Evolutionary conservation across 2,888 invertebrate species (phyloP), one percentile per base, ranked within the genome.

Genomic region (Drosophila crucigera): DNA sequence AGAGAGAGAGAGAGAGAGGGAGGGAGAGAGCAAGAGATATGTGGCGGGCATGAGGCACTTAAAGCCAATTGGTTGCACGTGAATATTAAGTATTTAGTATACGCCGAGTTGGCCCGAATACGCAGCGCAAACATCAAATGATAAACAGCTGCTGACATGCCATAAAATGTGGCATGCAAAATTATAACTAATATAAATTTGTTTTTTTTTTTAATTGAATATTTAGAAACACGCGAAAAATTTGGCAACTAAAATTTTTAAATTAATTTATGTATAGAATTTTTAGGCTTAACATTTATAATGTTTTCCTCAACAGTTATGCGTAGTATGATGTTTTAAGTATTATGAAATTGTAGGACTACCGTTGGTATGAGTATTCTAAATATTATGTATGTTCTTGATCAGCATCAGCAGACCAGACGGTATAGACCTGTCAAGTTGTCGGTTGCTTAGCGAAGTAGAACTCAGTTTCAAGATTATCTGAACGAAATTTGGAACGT

Each of bases 81-180:
- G 79, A 73, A 77, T 64, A 39, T 50, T 53, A 11, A 22, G 3
- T 22, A 33, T 55, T 35, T 19, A 35, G 25, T 54, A 54, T 54
- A 54, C 19, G 54, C 22, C n/a, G 39, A 33, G 22, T 60, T 60
- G 28, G 76, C 54, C 63, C 73, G 76, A 66, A 69, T 79, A 67
- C 73, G 76, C 52, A 73, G 39, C n/a, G 19, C 19, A 55, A 56
- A 82, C 65, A 70, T 73, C 30, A 64, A 73, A 63, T 79, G 68
- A 41, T 61, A 68, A 71, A 78, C 89, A 89, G 86, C 84, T 82
- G 86, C 73, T 86, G 68, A 68, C 71, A 68, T 72, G 62, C 70
- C 76, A 59, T 68, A 63, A 73, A 73, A 64, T 61, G 28, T 67
- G 54, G 47, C 54, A 73, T 55, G 55, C 70, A 68, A 70, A 62